A percentile compares a stretch with the other conserved stretches of the same genome.
Evolutionary conservation across 2,797 vertebrate genomes (phyloP).

Genomic region (Xenentodon cancila): DNA sequence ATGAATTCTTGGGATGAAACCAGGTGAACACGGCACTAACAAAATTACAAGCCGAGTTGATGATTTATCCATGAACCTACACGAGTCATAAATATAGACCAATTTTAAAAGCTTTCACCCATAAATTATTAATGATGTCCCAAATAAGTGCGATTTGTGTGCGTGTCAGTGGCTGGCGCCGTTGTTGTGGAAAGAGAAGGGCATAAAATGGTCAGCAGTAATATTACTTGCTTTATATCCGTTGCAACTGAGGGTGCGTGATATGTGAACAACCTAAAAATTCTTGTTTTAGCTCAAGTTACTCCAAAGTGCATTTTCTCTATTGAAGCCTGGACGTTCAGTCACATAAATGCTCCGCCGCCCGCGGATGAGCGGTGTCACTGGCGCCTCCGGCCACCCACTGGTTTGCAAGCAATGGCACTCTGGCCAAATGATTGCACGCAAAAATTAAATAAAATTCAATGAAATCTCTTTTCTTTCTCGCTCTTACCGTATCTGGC

Average conservation of each 20-base stretch:
- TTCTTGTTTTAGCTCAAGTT: conserved; percentile 7
- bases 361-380: conserved; percentile 35
- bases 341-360: conserved; percentile 19
- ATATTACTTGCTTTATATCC: conserved; percentile 17
- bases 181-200: conserved; percentile 9
- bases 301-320: conserved; percentile 19
- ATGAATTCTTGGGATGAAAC: conserved; percentile 33
- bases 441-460: not conserved
- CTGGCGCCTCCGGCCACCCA: conserved; percentile 33
- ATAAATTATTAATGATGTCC: conserved; percentile 73
- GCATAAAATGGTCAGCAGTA: conserved; percentile 30
- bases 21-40: conserved; percentile 41
- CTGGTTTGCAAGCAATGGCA: conserved; percentile 43
- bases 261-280: not conserved
- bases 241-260: conserved; percentile 3
- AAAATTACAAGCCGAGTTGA: conserved; percentile 56
- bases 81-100: conserved; percentile 67
- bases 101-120: conserved; percentile 70
- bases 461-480: not conserved
- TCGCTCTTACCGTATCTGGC: conserved; percentile 55
- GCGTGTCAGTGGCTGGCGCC: conserved; percentile 24
- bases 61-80: conserved; percentile 71
- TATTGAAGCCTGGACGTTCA: not conserved
- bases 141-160: conserved; percentile 49
- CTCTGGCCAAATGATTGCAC: conserved; percentile 41